These are phyloP conservation scores for Sapajus apella DNA, from an alignment of 2,113 vertebrate genomes.

Conservation along the genomic window DNA sequence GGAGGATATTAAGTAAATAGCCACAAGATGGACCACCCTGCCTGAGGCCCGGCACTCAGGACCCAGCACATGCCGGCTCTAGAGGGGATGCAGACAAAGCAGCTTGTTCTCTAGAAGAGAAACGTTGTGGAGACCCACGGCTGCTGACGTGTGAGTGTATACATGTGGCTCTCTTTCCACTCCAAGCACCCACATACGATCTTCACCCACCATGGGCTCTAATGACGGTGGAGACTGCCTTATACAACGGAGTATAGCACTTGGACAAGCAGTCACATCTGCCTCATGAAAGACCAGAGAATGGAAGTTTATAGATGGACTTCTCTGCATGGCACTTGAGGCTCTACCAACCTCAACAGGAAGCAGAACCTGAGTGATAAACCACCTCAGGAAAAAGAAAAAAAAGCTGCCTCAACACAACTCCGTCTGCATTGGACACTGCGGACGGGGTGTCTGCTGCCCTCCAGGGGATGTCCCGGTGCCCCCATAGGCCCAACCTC, in stretches of 20 bases:
- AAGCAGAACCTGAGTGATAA: constrained; percentile 26
- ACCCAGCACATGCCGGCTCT: accelerated
- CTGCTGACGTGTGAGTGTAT: too few relatives aligned
- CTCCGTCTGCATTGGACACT: neutral
- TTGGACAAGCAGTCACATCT: neutral
- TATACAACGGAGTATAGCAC: neutral
- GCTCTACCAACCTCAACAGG: constrained; percentile 28
- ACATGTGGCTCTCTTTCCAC: neutral
- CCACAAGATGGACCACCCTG: neutral
- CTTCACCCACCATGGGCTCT: neutral
- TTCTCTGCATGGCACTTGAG: neutral
- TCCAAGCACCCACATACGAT: neutral
- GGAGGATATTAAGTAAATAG: neutral
- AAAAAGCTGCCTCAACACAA: neutral
- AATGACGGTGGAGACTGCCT: neutral
- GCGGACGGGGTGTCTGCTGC: too few relatives aligned
- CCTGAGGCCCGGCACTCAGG: neutral
- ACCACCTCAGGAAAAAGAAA: neutral
- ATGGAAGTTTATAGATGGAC: neutral
- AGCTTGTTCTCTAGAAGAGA: neutral
- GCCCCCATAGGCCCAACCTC: neutral
- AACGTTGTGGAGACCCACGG: accelerated
- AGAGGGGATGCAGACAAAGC: accelerated
- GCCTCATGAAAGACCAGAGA: neutral
- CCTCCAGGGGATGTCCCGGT: neutral